phyloP scores from a whole-genome alignment of 2,888 invertebrate genomes.

The Heteromurus nitidus region DNA sequence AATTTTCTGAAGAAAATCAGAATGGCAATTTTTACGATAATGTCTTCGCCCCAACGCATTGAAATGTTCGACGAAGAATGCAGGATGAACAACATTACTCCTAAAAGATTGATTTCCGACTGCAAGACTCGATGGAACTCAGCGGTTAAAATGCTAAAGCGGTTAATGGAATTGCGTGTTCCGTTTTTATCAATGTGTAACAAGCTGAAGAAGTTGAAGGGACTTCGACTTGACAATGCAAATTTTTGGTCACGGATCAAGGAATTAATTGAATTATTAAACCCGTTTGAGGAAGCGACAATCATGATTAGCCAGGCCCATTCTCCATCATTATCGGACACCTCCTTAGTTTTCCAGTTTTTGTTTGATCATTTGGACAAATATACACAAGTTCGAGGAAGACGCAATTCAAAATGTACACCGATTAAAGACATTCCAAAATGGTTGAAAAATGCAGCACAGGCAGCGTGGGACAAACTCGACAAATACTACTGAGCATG shows the following conservation, averaged over 20 bases:
- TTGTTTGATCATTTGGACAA: neutral
- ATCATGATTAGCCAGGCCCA: neutral
- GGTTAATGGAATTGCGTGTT: neutral
- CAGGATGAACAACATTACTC: neutral
- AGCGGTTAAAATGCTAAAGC: neutral
- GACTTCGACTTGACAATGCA: too few relatives aligned
- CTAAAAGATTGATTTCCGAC: neutral
- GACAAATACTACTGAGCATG: neutral
- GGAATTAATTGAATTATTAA: neutral
- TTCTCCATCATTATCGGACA: neutral
- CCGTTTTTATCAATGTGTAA: neutral
- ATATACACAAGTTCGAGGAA: neutral
- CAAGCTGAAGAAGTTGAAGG: neutral
- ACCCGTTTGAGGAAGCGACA: neutral
- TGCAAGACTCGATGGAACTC: conserved; percentile 3
- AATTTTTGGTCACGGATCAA: neutral
- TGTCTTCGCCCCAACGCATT: neutral
- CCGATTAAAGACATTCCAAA: neutral
- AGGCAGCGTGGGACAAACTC: neutral
- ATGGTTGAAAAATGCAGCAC: neutral
- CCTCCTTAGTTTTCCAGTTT: neutral
- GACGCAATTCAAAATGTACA: neutral
- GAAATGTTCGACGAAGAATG: neutral
- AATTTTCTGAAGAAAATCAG: neutral
- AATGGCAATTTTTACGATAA: neutral